Evolutionary conservation across 2,797 vertebrate species (phyloP), one percentile per base, ranked within the genome.

Genomic region (Lepus townsendii): DNA sequence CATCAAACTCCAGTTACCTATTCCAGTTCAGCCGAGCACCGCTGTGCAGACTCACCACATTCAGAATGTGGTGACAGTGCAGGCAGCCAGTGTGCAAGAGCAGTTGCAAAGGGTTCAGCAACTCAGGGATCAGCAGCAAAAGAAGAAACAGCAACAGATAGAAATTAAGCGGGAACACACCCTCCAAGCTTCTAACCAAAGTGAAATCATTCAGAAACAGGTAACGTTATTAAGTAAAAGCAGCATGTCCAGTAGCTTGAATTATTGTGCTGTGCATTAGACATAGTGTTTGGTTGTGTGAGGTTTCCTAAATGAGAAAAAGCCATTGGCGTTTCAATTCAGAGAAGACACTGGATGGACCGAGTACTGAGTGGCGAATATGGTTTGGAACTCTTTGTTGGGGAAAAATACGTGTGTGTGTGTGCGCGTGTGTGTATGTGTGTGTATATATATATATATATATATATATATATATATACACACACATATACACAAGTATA

Each of bases 131-230:
- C 99, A 99, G 98, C 99, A 99, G 86, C 99, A 99, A 97, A 99
- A 99, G 98, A 99, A 99, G 98, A 99, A 99, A 97, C 99, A 98
- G 97, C 99, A 99, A 95, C 99, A 99, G 72, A 99, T 99, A 95
- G 99, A 99, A 96, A 99, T 99, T 96, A 99, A 99, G 97, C 97
- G 98, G 95, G 99, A 99, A 97, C 99, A 99, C 96, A 97, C 98
- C 30, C 99, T 99, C 96, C 99, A 99, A 88, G 97, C 99, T 94
- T 98, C 99, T 98, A 99, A 99, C 98, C 99, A 99, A 98, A 99
- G 99, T 96, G 99, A 99, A 98, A 99, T 99, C 98, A 99, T 99
- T 98, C 99, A 99, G 98, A 99, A 99, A 98, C 99, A 99, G 99
- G 99, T 99, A 97, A 93, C 97, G 95, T 97, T 86, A 88, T 95